These are phyloP conservation scores for Phymatocera aterrima DNA, from an alignment of 2,888 invertebrate genomes.

Conservation along the genomic window DNA sequence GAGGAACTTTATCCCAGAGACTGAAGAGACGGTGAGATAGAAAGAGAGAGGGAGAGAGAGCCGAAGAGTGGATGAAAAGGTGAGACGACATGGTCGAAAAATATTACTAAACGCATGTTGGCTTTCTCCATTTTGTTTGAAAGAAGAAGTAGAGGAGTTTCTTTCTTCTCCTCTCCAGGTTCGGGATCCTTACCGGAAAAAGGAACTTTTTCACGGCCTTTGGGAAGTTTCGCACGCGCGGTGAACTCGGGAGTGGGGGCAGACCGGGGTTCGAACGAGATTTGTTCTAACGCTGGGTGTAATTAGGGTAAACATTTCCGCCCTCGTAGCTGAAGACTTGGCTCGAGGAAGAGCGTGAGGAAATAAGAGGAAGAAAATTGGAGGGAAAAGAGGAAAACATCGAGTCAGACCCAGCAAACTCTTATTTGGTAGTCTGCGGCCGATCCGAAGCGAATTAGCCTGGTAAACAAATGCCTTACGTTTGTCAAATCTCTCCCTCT, in stretches of 20 bases:
- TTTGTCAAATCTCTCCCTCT: constrained; percentile 7
- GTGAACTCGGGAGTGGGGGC: not conserved
- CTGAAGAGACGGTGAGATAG: not conserved
- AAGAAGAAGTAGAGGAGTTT: no score
- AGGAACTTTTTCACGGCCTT: not conserved
- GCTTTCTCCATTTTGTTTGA: constrained; percentile 53
- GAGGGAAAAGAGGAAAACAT: not conserved
- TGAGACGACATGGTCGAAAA: constrained; percentile 24
- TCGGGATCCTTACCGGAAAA: not conserved
- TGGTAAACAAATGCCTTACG: constrained; percentile 28
- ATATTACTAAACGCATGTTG: constrained; percentile 59
- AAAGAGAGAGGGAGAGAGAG: not conserved
- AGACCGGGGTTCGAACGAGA: constrained; percentile 8
- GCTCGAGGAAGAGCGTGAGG: not conserved
- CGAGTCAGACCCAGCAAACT: constrained; percentile 20
- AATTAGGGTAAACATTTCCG: constrained; percentile 42
- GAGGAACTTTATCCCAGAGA: constrained; percentile 54
- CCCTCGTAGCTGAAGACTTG: constrained; percentile 22
- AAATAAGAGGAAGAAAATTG: not conserved
- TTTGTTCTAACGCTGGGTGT: constrained; percentile 40
- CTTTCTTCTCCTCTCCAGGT: constrained; percentile 47
- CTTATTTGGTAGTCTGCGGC: constrained; percentile 36
- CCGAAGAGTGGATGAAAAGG: not conserved
- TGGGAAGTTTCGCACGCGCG: constrained; percentile 37
- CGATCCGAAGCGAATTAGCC: constrained; percentile 20